Base-by-base conservation (phyloP, 2,113 vertebrate genomes). In the Ictidomys tridecemlineatus region DNA sequence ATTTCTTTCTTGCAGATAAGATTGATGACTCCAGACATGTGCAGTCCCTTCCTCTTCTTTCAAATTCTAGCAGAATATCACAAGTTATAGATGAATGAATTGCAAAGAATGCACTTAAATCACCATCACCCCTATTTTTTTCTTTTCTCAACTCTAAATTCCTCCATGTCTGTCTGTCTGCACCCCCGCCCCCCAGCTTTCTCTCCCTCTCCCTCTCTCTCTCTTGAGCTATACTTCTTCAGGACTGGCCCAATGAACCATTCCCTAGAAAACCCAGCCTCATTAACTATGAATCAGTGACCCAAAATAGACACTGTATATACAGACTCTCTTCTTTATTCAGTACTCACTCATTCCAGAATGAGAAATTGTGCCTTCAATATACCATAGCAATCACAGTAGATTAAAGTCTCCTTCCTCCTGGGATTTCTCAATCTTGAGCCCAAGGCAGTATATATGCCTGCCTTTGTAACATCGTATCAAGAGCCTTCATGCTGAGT, bases 1-100 rank as follows among this genome's bases (percentile, higher is more conserved):
- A 67, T 84, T 69, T 70, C 48, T 10, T 61, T 91, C 37, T n/a
- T 24, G 39, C 22, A 8, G 34, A 37, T n/a, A 42, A 39, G 14
- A 72, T 30, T 5, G 0, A 30, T n/a, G 34, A n/a, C 32, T 2
- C 20, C 32, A 32, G 32, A n/a, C 1, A 28, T 0, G 1, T 11
- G 42, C 10, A 14, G 10, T 24, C 20, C 32, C 7, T 74, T 69
- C 48, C 48, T 12, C 48, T 28, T 58, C 22, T 86, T 39, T 28
- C 8, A 34, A 39, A 22, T 34, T 24, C 24, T n/a, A 10, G 61
- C 63, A 70, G 70, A 74, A 48, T 73, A 22, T 26, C 67, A 82
- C 8, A 53, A 67, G 24, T 34, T 67, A 67, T 48, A 53, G 14
- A 32, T 45, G 34, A 65, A 24, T 45, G 6, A 67, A 78, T 79